Conservation (phyloP, 2,113 vertebrate species). For the Astur gentilis region DNA sequence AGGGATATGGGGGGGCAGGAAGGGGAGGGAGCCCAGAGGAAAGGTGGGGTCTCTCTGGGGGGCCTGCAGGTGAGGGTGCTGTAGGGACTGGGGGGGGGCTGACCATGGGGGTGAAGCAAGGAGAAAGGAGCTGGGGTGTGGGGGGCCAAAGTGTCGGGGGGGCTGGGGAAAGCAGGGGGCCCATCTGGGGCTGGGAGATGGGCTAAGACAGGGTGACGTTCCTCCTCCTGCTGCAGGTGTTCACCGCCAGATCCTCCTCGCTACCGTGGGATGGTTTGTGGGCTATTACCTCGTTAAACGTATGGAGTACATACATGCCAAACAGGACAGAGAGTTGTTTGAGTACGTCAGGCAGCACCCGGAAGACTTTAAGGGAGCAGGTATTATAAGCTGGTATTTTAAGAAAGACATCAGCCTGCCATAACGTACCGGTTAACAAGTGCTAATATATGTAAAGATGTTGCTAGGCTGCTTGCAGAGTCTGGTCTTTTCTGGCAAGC, state of each 20-base stretch:
- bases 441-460: not conserved
- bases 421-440: fast-evolving
- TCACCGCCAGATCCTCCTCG: slow-evolving; percentile 82
- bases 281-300: slow-evolving; percentile 83
- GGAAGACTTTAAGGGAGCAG: slow-evolving; percentile 72
- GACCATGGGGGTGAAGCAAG: fast-evolving
- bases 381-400: slow-evolving; percentile 46
- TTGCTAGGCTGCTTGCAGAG: not conserved
- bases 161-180: too few species aligned
- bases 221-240: slow-evolving; percentile 74
- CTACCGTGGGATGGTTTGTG: slow-evolving; percentile 77
- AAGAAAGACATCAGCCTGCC: not conserved
- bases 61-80: too few species aligned
- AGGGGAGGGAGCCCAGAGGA: too few species aligned
- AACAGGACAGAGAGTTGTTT: slow-evolving; percentile 77
- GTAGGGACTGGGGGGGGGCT: too few species aligned
- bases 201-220: too few species aligned
- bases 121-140: not conserved
- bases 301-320: slow-evolving; percentile 75
- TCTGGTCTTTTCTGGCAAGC: not conserved
- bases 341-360: slow-evolving; percentile 82
- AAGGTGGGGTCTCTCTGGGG: too few species aligned
- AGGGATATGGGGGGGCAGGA: too few species aligned
- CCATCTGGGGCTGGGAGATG: not conserved
- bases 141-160: fast-evolving